A percentile compares a stretch with the other conserved stretches of the same genome.
These are phyloP conservation scores for Peromyscus leucopus DNA, from an alignment of 2,113 vertebrate genomes.

Conservation along the genomic window DNA sequence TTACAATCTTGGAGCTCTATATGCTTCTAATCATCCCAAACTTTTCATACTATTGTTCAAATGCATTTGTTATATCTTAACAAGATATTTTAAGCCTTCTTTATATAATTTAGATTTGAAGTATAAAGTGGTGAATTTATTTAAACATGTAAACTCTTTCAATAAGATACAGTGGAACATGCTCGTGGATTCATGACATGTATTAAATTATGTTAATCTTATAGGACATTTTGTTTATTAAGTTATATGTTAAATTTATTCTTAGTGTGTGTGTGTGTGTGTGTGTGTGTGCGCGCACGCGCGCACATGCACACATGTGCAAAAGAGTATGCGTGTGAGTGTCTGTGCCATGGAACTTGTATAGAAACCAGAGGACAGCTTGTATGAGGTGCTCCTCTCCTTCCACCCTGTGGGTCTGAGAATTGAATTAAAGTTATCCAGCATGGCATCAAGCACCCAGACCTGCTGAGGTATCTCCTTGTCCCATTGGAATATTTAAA, in stretches of 20 bases:
- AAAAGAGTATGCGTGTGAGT: not conserved
- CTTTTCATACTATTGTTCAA: not conserved
- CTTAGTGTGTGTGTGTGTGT: not conserved
- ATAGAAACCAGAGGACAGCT: not conserved
- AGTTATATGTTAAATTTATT: not conserved
- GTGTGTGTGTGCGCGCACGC: not conserved
- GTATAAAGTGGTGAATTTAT: not conserved
- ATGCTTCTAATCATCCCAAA: not conserved
- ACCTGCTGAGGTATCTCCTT: not conserved
- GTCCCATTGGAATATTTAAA: not conserved
- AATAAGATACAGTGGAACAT: not conserved
- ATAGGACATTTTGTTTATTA: not conserved
- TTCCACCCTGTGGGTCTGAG: not conserved
- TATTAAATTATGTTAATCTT: not conserved
- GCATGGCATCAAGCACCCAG: not conserved
- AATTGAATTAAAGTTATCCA: not conserved
- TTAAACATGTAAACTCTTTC: not conserved
- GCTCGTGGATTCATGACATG: not conserved
- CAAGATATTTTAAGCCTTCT: not conserved
- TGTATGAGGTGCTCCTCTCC: not conserved
- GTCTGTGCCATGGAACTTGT: not conserved
- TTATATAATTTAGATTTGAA: not conserved
- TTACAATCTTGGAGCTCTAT: not conserved
- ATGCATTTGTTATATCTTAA: not conserved
- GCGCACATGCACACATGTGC: not conserved